Evolutionary conservation across 2,888 invertebrate species (phyloP), one percentile per base, ranked within the genome.

Genomic region (Acrobasis suavella): DNA sequence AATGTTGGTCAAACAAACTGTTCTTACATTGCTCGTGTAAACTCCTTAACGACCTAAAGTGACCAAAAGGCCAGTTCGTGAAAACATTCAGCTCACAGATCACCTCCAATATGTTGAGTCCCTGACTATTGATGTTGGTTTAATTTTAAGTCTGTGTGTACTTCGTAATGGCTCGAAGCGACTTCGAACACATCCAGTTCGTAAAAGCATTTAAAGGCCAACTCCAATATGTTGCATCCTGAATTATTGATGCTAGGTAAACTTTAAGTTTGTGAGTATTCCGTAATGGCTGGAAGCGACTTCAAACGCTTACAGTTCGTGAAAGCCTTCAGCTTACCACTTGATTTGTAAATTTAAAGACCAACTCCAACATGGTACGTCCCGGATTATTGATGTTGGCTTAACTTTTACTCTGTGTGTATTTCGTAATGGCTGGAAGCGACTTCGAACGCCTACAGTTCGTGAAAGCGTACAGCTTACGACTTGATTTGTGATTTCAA

Each of bases 331-430:
- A 78, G 82, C 86, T 87, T 83, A 86, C 85, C 22, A 22, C 22
- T 88, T 91, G 91, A 91, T 91, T 91, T 91, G 91, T 91, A 86
- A 87, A 89, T 86, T 82, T 83, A 76, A 85, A 90, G 83, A 87
- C 87, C 88, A 89, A 12, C 12, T 12, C 42, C 10, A 42, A 42
- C 42, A 42, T 42, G 42, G 8, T 42, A 12, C 12, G 3, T 22
- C 22, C 22, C 22, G 22, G 3, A 22, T 22, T 42, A 9, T 46
- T 46, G n/a, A 65, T 63, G 58, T 62, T 55, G 22, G 9, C 14
- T n/a, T 0, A 37, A 59, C 58, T 1, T 7, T 10, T 37, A n/a
- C 37, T 37, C 32, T 15, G 58, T 59, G 17, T 51, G 59, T 55
- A 56, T 61, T 63, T 60, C 54, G 46, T 68, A 66, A 83, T 85